Evolutionary conservation across 2,113 vertebrate genomes (phyloP), one percentile per base, ranked within the genome.

Genomic region (Romanogobio albipinnatus): DNA sequence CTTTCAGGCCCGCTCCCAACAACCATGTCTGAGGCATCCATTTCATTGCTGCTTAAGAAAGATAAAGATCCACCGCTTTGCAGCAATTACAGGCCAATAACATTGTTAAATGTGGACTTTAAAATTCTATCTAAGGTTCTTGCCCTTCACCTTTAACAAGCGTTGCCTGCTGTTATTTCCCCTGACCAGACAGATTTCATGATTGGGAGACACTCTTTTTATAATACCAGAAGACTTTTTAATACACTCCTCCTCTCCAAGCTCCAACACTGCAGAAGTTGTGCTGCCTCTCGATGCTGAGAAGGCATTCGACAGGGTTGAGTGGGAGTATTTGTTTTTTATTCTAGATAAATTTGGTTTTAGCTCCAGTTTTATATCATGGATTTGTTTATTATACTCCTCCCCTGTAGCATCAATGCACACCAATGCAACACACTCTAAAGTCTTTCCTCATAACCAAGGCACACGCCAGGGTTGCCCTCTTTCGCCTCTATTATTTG

Each of bases 311-410:
- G 36, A 75, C 15, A 24, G 39, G 6, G 56, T 84, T 4, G 73
- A 84, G 7, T 64, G 73, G 39, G 24, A 4, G 4, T 84, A 84
- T 53, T 49, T 43, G 0, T 84, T 59, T 45, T 68, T 22, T 14
- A 15, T 43, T 13, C 29, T 59, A n/a, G 13, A 58, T 26, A 78
- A 71, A 26, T 85, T 85, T 47, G 76, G 62, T 9, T 56, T 84
- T 3, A 58, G 19, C 29, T 29, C 29, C 29, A 29, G 29, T 29
- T 29, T 29, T 29, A 29, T 29, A 29, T 29, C 29, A 29, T 83
- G 56, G 70, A 59, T 75, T 74, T 0, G 2, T 9, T 43, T 83
- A 22, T 26, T 74, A 24, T 59, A 58, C n/a, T 47, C 36, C 5
- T 22, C 43, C 24, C 19, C 74, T 36, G 64, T 49, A 14, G 74